phyloP scores from a whole-genome alignment of 2,888 invertebrate species.

The Pristionchus arcanus region DNA sequence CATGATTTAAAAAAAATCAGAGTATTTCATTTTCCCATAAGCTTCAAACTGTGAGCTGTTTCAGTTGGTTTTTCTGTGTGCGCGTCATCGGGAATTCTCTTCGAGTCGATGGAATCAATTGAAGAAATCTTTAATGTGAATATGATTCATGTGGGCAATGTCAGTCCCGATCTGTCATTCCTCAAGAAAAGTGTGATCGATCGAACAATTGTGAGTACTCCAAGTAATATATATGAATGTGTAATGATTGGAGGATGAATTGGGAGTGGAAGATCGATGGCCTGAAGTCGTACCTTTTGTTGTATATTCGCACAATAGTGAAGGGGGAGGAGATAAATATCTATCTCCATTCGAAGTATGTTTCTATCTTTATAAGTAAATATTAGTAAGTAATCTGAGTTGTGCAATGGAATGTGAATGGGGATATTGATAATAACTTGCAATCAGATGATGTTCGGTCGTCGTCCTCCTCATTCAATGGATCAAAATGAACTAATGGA shows the following conservation, averaged over 20 bases:
- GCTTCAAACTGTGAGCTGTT: background rate
- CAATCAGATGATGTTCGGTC: slow-evolving; percentile 39
- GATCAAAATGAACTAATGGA: background rate
- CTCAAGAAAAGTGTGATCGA: slow-evolving; percentile 22
- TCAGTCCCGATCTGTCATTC: background rate
- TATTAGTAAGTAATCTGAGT: too few species aligned
- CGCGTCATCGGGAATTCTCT: background rate
- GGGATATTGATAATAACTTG: background rate
- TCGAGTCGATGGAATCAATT: slow-evolving; percentile 10
- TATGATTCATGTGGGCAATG: slow-evolving; percentile 39
- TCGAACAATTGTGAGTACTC: background rate
- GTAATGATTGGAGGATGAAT: slow-evolving; percentile 14
- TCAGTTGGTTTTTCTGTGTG: slow-evolving; percentile 36
- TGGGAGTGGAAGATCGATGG: slow-evolving; percentile 12
- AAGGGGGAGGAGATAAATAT: background rate
- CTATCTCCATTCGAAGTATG: slow-evolving; percentile 28
- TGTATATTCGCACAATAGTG: slow-evolving; percentile 31
- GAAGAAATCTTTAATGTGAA: slow-evolving; percentile 33
- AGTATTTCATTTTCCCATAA: too few species aligned
- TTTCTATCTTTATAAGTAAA: too few species aligned
- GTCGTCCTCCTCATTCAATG: background rate
- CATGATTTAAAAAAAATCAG: too few species aligned
- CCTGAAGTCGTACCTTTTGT: slow-evolving; percentile 46
- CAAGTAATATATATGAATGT: background rate
- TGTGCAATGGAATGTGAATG: background rate